These are phyloP conservation scores for Aphaenogaster ashmeadi DNA, from an alignment of 1,140 invertebrate genomes.

Conservation along the genomic window DNA sequence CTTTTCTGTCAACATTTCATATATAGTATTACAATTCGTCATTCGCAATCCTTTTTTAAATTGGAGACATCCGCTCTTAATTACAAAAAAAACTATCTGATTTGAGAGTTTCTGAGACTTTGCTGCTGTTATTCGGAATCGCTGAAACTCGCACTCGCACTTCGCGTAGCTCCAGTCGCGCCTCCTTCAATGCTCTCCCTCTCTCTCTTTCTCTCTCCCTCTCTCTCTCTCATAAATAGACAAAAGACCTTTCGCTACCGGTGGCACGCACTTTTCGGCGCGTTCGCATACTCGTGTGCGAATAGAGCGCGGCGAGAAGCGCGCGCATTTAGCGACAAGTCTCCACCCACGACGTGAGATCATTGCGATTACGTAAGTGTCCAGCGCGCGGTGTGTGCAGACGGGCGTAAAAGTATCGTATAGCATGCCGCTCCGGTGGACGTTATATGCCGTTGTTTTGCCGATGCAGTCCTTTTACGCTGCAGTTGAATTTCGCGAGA, in stretches of 20 bases:
- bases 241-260: not conserved
- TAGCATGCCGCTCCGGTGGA: conserved; percentile 66
- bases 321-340: conserved; percentile 64
- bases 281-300: not conserved
- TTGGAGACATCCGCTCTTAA: not conserved
- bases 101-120: not conserved
- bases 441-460: conserved; percentile 52
- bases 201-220: not conserved
- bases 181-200: not conserved
- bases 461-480: conserved; percentile 31
- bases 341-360: conserved; percentile 83
- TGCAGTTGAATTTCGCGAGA: conserved; percentile 52
- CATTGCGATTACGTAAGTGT: conserved; percentile 82
- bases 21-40: not conserved
- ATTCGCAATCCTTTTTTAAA: conserved; percentile 12
- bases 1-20: not conserved
- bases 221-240: not conserved
- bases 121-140: not conserved
- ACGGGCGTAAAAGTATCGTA: conserved; percentile 76
- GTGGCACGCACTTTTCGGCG: conserved; percentile 35
- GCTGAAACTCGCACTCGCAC: not conserved
- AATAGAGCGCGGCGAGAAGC: conserved; percentile 7
- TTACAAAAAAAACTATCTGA: not conserved
- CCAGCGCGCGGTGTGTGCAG: conserved; percentile 73
- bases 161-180: not conserved